phyloP scores from a whole-genome alignment of 2,797 vertebrate genomes.

The Acipenser ruthenus region DNA sequence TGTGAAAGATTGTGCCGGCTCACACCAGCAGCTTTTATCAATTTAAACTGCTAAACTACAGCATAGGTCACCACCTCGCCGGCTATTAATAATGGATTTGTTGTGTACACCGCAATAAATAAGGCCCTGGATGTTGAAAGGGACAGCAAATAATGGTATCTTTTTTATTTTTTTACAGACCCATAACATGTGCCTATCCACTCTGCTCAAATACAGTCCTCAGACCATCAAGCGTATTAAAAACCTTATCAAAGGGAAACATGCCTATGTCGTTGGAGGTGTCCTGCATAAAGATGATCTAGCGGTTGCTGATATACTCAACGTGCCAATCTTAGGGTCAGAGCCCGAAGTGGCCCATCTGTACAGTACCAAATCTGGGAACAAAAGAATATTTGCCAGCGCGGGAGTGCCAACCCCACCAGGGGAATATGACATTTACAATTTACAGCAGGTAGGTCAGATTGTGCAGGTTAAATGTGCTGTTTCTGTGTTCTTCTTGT shows the following conservation, averaged over 20 bases:
- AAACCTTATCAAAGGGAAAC: slow-evolving; percentile 62
- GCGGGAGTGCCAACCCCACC: slow-evolving; percentile 67
- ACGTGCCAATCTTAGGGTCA: slow-evolving; percentile 70
- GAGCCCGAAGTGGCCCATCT: slow-evolving; percentile 67
- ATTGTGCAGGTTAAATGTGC: too few relatives aligned
- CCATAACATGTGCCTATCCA: slow-evolving; percentile 67
- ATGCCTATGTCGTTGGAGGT: slow-evolving; percentile 71
- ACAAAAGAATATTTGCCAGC: slow-evolving; percentile 60
- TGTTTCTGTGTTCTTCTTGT: too few relatives aligned
- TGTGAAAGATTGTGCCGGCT: slow-evolving; percentile 83
- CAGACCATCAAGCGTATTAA: slow-evolving; percentile 67
- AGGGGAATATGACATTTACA: slow-evolving; percentile 60
- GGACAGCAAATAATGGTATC: slow-evolving; percentile 41
- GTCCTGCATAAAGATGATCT: slow-evolving; percentile 73
- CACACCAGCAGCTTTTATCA: slow-evolving; percentile 95
- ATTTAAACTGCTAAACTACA: slow-evolving; percentile 93
- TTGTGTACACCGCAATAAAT: slow-evolving; percentile 64
- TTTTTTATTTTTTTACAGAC: slow-evolving; percentile 43
- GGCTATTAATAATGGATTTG: slow-evolving; percentile 89
- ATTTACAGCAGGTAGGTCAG: slow-evolving; percentile 61
- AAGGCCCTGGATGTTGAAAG: slow-evolving; percentile 55
- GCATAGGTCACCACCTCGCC: slow-evolving; percentile 89
- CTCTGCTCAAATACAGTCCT: slow-evolving; percentile 80
- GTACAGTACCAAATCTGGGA: slow-evolving; percentile 74
- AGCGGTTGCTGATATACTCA: slow-evolving; percentile 73